Evolutionary conservation across 2,113 vertebrate species (phyloP), one percentile per base, ranked within the genome.

Genomic region (Prietella phreatophila): DNA sequence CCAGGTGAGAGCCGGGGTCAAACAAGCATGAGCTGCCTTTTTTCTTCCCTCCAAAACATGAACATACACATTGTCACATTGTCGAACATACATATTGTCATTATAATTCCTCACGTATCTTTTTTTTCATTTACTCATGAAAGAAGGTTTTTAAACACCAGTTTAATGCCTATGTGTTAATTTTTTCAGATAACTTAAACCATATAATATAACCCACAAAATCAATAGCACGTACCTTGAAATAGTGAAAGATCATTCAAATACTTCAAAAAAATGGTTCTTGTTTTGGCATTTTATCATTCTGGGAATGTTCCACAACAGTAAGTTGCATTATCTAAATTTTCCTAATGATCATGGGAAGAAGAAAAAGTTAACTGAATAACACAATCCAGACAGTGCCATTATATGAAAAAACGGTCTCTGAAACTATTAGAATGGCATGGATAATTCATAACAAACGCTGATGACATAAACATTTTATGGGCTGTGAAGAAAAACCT

Each of bases 1-100:
- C 90, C 90, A 86, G 86, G 88, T 88, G 86, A 84, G 50, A 67
- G 53, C 82, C 17, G 76, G 89, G 90, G 90, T 91, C 88, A 89
- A 89, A 89, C 27, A 87, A 83, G 42, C 87, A 89, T 67, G 78
- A 61, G 86, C 39, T 84, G 82, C 80, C 69, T 27, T 88, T 86
- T 85, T 81, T 80, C 22, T 4, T 15, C 4, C 1, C 55, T 39
- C 17, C 4, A 82, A 27, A 82, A 42, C 80, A 82, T 60, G 19
- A 60, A 61, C 20, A 39, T 50, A 58, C 27, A 56, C 76, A 20
- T 13, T 81, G 15, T 33, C 9, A 47, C 33, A 39, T 20, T 39
- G 33, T 36, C 39, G 10, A 19, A 17, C 50, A 33, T 56, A 53
- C 13, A 56, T 20, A 56, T 56, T 56, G 15, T 33, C 25, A 7